Evolutionary conservation across 2,888 invertebrate species (phyloP), one percentile per base, ranked within the genome.

Genomic region (Gymnocheta viridis): DNA sequence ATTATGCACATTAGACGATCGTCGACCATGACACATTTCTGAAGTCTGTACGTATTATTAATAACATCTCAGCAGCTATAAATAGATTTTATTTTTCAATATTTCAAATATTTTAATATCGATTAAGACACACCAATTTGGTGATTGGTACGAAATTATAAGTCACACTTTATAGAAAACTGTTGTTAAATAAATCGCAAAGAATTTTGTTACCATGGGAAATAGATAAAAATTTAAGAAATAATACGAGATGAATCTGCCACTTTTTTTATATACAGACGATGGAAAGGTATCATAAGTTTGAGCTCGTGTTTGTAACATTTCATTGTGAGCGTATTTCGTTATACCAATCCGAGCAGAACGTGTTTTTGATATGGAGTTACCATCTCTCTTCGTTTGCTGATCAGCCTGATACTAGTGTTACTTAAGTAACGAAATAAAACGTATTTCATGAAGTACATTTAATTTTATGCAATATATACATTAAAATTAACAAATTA

Each of bases 71-170:
- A 74, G 9, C 24, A 51, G 38, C 5, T 44, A 49, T 38, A 38
- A 74, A 62, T 41, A 74, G 27, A 35, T 60, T 29, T 24, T 22
- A 44, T 14, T 70, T 27, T 38, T n/a, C n/a, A 41, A 29, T 17
- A 27, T 44, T 14, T 7, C 9, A 22, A 41, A 41, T 54, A 22
- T 41, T 56, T 41, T 1, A 56, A 70, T n/a, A 35, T 22, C 19
- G 4, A 49, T 22, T 17, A 47, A 44, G 27, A 29, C 29, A 44
- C 19, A 47, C 17, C 19, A 35, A 49, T 47, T 47, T 47, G 47
- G 47, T 47, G 47, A 47, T 9, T 47, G 47, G 41, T 41, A 41
- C 41, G 41, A n/a, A 60, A n/a, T 32, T 44, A 29, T 47, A 44
- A 27, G 38, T 27, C n/a, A 29, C 7, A 29, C 7, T 44, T 44